Conservation (phyloP, 2,113 vertebrate species). For the Anguilla rostrata region DNA sequence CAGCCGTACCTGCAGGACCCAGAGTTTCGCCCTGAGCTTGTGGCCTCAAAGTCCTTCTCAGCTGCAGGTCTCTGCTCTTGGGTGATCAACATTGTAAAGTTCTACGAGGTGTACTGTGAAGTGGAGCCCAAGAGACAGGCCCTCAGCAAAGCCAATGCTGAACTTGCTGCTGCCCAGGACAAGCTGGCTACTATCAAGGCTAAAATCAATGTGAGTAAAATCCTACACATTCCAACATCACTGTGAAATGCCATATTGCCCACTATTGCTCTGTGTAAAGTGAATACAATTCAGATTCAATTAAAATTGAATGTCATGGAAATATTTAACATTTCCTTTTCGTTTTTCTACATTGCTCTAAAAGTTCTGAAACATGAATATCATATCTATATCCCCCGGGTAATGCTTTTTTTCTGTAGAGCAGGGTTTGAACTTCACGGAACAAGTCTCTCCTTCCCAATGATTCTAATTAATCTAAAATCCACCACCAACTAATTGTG, state of each 20-base stretch:
- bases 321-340: background rate
- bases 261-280: background rate
- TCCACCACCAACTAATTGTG: conserved; percentile 60
- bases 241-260: background rate
- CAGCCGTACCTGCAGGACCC: conserved; percentile 86
- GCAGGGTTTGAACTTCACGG: background rate
- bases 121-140: conserved; percentile 94
- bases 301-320: background rate
- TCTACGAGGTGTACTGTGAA: conserved; percentile 84
- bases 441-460: background rate
- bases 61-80: conserved; percentile 94
- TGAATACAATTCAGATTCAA: background rate
- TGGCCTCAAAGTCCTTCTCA: conserved; percentile 81
- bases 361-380: background rate
- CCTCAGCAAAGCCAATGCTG: conserved; percentile 78
- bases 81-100: conserved; percentile 89
- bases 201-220: conserved; percentile 84
- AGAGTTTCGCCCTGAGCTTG: conserved; percentile 81
- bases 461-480: conserved; percentile 58
- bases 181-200: conserved; percentile 82
- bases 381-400: background rate
- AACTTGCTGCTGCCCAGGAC: conserved; percentile 83
- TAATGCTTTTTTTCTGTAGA: background rate
- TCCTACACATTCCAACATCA: background rate
- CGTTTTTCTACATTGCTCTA: background rate